A percentile compares a stretch with the other conserved stretches of the same genome.
Conservation (phyloP, 2,888 invertebrate species). For the Hirtodrosophila alboralis region DNA sequence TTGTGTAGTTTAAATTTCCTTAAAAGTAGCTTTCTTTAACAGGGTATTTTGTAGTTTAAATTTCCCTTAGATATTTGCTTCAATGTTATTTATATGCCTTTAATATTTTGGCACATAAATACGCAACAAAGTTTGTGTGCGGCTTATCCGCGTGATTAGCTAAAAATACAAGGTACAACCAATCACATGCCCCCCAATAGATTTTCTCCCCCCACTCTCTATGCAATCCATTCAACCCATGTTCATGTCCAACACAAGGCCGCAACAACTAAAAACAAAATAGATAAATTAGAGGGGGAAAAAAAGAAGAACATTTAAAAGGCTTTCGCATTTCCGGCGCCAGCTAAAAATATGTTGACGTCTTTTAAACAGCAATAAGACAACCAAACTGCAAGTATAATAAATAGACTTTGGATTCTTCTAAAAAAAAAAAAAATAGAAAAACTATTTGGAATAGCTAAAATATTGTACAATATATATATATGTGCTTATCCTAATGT, state of each 20-base stretch:
- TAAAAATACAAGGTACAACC: constrained; percentile 56
- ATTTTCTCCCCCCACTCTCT: background rate
- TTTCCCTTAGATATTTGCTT: background rate
- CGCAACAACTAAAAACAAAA: constrained; percentile 8
- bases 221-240: constrained; percentile 9
- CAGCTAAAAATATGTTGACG: constrained; percentile 69
- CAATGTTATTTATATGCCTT: constrained; percentile 47
- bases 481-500: too few species aligned
- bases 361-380: constrained; percentile 42
- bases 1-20: too few species aligned
- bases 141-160: constrained; percentile 70
- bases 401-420: constrained; percentile 5
- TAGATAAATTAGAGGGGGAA: background rate
- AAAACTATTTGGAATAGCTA: constrained; percentile 6
- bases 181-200: constrained; percentile 14
- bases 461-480: too few species aligned
- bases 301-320: constrained; percentile 41
- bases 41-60: constrained; percentile 12
- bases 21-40: background rate
- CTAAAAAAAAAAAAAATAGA: too few species aligned
- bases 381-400: constrained; percentile 2
- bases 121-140: constrained; percentile 41
- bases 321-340: constrained; percentile 74
- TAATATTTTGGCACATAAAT: constrained; percentile 43
- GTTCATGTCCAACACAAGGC: constrained; percentile 37